Conservation (phyloP, 2,113 vertebrate species). For the Tetrao urogallus region DNA sequence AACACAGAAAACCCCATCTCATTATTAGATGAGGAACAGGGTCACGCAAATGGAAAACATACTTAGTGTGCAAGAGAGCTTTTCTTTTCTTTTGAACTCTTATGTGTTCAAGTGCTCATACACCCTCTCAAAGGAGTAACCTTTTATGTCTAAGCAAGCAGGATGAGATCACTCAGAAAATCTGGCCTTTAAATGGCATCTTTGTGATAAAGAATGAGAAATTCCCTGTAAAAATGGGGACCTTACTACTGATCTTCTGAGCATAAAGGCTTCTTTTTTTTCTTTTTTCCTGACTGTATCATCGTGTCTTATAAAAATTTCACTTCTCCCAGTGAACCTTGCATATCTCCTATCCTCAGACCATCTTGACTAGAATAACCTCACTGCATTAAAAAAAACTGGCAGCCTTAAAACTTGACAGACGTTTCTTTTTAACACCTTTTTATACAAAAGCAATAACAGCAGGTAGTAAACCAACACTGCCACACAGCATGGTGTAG, state of each 20-base stretch:
- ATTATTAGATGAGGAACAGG: background rate
- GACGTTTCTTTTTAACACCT: slow-evolving; percentile 64
- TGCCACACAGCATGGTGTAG: slow-evolving; percentile 40
- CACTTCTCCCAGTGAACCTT: background rate
- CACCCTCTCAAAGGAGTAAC: background rate
- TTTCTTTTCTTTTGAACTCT: background rate
- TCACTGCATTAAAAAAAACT: slow-evolving; percentile 29
- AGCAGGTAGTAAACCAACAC: slow-evolving; percentile 66
- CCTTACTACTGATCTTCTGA: background rate
- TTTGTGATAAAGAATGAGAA: background rate
- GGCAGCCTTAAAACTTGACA: slow-evolving; percentile 60
- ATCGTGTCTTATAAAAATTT: background rate
- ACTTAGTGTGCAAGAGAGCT: background rate
- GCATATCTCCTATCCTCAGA: background rate
- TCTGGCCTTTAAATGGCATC: background rate
- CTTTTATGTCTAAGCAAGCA: background rate
- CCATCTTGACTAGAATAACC: slow-evolving; percentile 7
- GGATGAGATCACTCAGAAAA: background rate
- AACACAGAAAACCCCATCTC: background rate
- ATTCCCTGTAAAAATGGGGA: background rate
- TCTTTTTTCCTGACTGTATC: background rate
- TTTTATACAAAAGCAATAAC: slow-evolving; percentile 61
- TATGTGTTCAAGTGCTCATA: background rate
- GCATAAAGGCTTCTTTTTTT: background rate
- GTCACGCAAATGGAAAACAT: background rate